Evolutionary conservation across 2,888 invertebrate species (phyloP).

Genomic region (Lasiommata megera): DNA sequence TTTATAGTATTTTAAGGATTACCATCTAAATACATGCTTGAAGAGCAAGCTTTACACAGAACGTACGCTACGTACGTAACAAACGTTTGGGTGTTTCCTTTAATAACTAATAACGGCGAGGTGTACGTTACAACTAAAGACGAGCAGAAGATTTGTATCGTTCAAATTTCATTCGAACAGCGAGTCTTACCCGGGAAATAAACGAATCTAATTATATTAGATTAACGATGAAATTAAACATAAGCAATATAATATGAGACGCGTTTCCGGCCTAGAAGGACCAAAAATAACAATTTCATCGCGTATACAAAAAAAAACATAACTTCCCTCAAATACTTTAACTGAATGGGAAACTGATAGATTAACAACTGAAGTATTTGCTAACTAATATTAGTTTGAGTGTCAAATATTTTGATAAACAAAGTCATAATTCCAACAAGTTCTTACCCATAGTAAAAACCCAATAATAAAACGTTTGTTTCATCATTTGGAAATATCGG

Average conservation of each 20-base stretch:
- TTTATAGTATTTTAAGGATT: constrained; percentile 29
- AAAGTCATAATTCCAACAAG: not conserved
- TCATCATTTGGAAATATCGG: too few species aligned
- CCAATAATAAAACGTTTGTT: too few species aligned
- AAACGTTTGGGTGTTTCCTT: too few species aligned
- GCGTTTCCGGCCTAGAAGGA: constrained; percentile 5
- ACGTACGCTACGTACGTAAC: too few species aligned
- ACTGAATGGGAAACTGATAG: not conserved
- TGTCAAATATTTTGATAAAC: not conserved
- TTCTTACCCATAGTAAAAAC: too few species aligned
- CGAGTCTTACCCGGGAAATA: constrained; percentile 23
- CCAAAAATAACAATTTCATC: constrained; percentile 10
- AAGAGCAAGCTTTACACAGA: too few species aligned
- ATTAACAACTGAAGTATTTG: not conserved
- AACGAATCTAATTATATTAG: constrained; percentile 23
- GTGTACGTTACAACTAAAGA: not conserved
- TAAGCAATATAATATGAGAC: constrained; percentile 14
- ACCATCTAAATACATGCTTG: not conserved
- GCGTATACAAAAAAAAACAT: not conserved
- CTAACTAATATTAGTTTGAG: not conserved
- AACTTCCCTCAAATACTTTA: not conserved
- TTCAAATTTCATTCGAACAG: constrained; percentile 32
- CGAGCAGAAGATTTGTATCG: constrained; percentile 30
- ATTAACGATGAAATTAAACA: constrained; percentile 22
- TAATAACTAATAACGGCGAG: too few species aligned